phyloP scores from a whole-genome alignment of 2,888 invertebrate species.

The Spilosoma lubricipeda region DNA sequence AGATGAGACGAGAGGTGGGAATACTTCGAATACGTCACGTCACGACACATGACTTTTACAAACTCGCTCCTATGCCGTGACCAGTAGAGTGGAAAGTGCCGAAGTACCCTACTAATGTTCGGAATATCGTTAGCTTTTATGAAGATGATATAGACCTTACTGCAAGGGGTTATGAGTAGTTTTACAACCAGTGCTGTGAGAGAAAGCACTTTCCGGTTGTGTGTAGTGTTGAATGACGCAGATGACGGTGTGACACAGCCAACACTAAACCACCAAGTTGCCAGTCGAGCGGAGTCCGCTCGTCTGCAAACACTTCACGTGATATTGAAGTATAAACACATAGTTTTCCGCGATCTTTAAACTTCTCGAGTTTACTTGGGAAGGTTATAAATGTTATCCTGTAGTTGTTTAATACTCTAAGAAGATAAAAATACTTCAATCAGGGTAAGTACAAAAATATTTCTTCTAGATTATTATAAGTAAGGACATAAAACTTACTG shows the following conservation, averaged over 20 bases:
- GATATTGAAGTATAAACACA: slow-evolving; percentile 52
- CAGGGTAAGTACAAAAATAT: slow-evolving; percentile 33
- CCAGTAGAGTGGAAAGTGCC: slow-evolving; percentile 65
- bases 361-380: slow-evolving; percentile 38
- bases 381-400: slow-evolving; percentile 62
- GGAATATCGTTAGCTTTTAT: slow-evolving; percentile 23
- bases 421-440: slow-evolving; percentile 20
- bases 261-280: slow-evolving; percentile 58
- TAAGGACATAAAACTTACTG: background rate
- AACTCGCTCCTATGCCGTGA: slow-evolving; percentile 58
- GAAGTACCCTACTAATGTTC: slow-evolving; percentile 31
- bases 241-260: slow-evolving; percentile 69
- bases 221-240: slow-evolving; percentile 80
- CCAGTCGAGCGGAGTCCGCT: slow-evolving; percentile 74
- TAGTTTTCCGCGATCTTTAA: slow-evolving; percentile 56
- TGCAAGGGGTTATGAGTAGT: slow-evolving; percentile 59
- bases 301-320: slow-evolving; percentile 63
- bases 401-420: slow-evolving; percentile 23
- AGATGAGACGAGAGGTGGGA: slow-evolving; percentile 72
- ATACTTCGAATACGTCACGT: slow-evolving; percentile 69
- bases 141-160: slow-evolving; percentile 61
- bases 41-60: slow-evolving; percentile 50
- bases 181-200: slow-evolving; percentile 64
- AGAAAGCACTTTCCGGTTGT: slow-evolving; percentile 85
- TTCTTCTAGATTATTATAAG: background rate